Evolutionary conservation across 2,113 vertebrate species (phyloP), one percentile per base, ranked within the genome.

Genomic region (Sterrhoptilus dennistouni): DNA sequence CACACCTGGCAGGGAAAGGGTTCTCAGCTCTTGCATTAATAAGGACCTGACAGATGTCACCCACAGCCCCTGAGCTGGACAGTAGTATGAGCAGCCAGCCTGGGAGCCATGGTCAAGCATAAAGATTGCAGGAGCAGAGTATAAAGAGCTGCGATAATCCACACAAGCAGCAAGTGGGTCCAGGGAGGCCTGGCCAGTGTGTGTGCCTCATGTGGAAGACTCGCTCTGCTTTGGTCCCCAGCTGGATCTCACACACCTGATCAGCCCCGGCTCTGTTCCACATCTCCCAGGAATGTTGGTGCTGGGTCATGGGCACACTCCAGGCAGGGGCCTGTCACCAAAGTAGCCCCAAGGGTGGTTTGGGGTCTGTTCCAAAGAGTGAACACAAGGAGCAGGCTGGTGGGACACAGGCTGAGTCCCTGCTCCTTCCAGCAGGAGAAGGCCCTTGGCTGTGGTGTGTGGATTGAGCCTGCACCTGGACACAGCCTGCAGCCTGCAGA

Each of bases 191-290:
- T 53, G 83, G 65, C 28, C 70, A 50, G 47, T 40, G 49, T 40
- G 29, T 4, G 7, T 11, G 13, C 63, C 36, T 87, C 59, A n/a
- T 1, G 0, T 16, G 21, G 53, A 57, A 49, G 33, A 45, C 25
- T 44, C 1, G 0, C 21, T 50, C 22, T 12, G 3, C 1, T 0
- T 50, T 0, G 0, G 18, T 65, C 10, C 53, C 44, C 44, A 42
- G 38, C 35, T 42, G 80, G 53, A 42, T 50, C 44, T 59, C 8
- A 3, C 68, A 56, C 27, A 35, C 28, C 33, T 54, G 31, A 47
- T 31, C 57, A 35, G 1, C 52, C 44, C 54, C 40, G 52, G 12
- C 17, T 57, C 59, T 54, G 45, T 40, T 49, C 54, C 9, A 1
- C 17, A 33, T 10, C 9, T 22, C 63, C 16, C 25, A 4, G 1